Base-by-base conservation (phyloP, 2,113 vertebrate genomes). In the Strix aluco region DNA sequence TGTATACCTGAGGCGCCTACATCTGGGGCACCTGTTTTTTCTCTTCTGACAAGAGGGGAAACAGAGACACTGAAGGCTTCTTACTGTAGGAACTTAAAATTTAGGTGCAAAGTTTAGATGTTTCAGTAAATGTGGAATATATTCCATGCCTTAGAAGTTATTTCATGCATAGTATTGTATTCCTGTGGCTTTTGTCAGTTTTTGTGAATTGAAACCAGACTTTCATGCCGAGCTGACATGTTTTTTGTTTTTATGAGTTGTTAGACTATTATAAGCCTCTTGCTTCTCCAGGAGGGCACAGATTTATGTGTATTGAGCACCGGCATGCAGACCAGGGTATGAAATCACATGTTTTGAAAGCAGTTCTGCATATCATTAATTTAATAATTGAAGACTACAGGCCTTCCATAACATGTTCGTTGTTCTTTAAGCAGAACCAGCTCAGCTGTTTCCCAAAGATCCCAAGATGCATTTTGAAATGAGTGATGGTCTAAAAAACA, bases 121-220 rank as follows among this genome's bases (percentile, higher is more conserved):
- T 54, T 90, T 80, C 49, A 46, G 42, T 85, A 96, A 87, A 93
- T 69, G 34, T 66, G 52, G 58, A 65, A 30, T 66, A 38, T 88
- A 51, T 90, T 85, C 42, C 42, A 73, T 27, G 25, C 49, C 36
- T 87, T 80, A 80, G 51, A 94, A 91, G 49, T 85, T 23, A 70
- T 91, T 94, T 93, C 66, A 80, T 66, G 38, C 10, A 3, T 42
- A 55, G 26, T 46, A n/a, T 67, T 82, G 7, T 94, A 86, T 92
- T 95, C 42, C 78, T 94, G 71, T 71, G 84, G 51, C 26, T 96
- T 95, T 86, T 86, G 81, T 95, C 67, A 77, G 34, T 90, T 96
- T 83, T 54, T 88, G n/a, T 77, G 81, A 83, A 92, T 92, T 91
- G 85, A 95, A 97, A 97, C 25, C 91, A 96, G 89, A 70, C 51